A percentile compares a stretch with the other conserved stretches of the same genome.
These are phyloP conservation scores for Catagonus wagneri DNA, from an alignment of 2,113 vertebrate species.

Conservation along the genomic window DNA sequence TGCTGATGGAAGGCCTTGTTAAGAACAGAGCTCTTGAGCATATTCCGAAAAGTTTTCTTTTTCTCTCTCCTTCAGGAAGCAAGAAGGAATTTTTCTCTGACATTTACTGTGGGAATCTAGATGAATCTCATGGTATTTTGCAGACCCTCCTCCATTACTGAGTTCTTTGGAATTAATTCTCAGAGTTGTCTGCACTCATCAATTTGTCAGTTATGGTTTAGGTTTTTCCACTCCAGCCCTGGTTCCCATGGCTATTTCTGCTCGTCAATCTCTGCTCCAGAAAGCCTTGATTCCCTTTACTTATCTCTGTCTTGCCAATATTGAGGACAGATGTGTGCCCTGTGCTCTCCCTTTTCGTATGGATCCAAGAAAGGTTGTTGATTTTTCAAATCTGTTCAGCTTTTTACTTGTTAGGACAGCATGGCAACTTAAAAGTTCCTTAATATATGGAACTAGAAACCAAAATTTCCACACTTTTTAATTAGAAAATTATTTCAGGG, in stretches of 20 bases:
- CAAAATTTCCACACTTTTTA: neutral
- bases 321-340: neutral
- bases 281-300: neutral
- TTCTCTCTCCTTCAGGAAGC: neutral
- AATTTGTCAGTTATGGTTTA: neutral
- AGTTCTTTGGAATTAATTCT: neutral
- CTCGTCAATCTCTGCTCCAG: neutral
- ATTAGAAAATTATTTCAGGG: too few relatives aligned
- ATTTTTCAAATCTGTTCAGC: neutral
- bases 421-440: neutral
- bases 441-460: neutral
- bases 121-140: too few relatives aligned
- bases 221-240: neutral
- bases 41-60: neutral
- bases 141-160: neutral
- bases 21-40: neutral
- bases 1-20: neutral
- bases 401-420: neutral
- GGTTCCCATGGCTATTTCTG: neutral
- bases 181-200: neutral
- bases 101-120: neutral
- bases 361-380: neutral
- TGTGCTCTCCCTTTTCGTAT: neutral
- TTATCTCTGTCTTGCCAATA: neutral
- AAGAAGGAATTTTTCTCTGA: neutral